phyloP scores from a whole-genome alignment of 2,888 invertebrate genomes.

The Amblyjoppa fuscipennis region DNA sequence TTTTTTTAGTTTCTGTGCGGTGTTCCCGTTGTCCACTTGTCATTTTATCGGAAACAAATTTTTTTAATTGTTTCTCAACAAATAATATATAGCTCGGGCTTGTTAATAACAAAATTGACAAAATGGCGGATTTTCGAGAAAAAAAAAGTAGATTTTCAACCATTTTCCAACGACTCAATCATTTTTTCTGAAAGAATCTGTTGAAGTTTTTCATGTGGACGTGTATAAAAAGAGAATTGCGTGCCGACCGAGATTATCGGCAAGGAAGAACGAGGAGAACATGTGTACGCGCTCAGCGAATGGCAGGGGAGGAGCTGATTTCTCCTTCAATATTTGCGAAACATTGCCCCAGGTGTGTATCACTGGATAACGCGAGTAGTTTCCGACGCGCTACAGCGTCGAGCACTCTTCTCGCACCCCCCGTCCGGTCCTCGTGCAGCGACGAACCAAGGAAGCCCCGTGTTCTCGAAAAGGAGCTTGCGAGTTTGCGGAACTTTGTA shows the following conservation, averaged over 20 bases:
- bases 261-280: not conserved
- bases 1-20: no score
- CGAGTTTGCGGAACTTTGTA: constrained; percentile 2
- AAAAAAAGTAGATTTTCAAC: no score
- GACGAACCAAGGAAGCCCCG: not conserved
- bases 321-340: constrained; percentile 76
- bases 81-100: no score
- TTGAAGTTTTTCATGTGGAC: not conserved
- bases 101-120: no score
- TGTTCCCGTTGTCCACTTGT: no score
- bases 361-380: constrained; percentile 29
- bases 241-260: not conserved
- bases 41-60: no score
- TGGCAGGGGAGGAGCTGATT: constrained; percentile 68
- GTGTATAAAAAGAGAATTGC: not conserved
- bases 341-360: constrained; percentile 68
- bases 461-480: not conserved
- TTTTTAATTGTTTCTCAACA: no score
- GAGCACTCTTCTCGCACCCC: not conserved
- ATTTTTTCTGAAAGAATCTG: no score
- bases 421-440: not conserved
- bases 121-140: no score
- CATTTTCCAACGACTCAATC: no score
- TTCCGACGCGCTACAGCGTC: constrained; percentile 22
- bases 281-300: not conserved